Conservation (phyloP, 2,113 vertebrate species). For the Tauraco erythrolophus region DNA sequence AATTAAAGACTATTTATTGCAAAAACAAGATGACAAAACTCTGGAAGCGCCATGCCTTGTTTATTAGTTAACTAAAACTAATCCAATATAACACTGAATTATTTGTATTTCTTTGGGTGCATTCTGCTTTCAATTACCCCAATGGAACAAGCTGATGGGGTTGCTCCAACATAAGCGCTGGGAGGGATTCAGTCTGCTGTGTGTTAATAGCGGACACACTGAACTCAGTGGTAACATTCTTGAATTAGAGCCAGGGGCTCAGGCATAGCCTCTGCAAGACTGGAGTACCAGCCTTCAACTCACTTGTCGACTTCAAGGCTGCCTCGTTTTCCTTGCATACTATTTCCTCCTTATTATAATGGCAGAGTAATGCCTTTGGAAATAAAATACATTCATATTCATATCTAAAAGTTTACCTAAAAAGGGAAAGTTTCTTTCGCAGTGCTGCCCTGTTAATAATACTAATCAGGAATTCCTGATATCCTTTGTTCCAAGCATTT, state of each 20-base stretch:
- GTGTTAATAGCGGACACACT: not conserved
- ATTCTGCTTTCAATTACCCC: not conserved
- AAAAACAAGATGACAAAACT: not conserved
- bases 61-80: conserved; percentile 4
- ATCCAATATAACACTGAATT: not conserved
- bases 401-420: not conserved
- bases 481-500: not conserved
- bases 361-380: not conserved
- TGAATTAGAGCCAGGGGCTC: not conserved
- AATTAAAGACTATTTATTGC: not conserved
- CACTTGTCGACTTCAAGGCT: not conserved
- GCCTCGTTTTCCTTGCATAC: not conserved
- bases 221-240: not conserved
- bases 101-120: not conserved
- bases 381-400: not conserved
- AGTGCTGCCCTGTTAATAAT: not conserved
- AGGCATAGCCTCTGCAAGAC: not conserved
- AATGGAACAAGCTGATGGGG: not conserved
- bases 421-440: not conserved
- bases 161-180: not conserved
- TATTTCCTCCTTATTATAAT: not conserved
- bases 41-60: not conserved
- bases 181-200: not conserved
- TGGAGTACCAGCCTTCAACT: not conserved
- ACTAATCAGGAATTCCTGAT: not conserved